These are phyloP conservation scores for Meteorus cinctellus DNA, from an alignment of 2,888 invertebrate species.

Conservation along the genomic window DNA sequence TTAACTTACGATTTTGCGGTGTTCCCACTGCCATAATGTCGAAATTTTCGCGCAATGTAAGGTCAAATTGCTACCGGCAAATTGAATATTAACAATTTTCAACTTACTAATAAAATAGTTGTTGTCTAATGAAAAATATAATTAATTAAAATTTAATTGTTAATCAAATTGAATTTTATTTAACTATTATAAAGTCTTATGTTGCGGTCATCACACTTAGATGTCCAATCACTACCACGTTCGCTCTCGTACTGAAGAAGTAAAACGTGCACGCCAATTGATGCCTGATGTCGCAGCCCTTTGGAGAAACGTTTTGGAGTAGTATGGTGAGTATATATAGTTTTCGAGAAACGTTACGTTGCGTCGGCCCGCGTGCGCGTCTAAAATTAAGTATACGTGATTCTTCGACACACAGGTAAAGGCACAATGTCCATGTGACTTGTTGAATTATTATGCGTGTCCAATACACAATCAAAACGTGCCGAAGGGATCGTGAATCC, in stretches of 20 bases:
- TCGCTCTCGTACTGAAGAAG: not conserved
- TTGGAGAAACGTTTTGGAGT: not conserved
- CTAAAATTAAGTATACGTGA: constrained; percentile 16
- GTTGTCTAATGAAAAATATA: no score
- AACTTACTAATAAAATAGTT: not conserved
- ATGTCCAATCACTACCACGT: not conserved
- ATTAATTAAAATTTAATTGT: no score
- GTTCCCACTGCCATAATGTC: constrained; percentile 7
- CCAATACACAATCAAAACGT: constrained; percentile 22
- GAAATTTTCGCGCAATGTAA: not conserved
- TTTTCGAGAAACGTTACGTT: constrained; percentile 21
- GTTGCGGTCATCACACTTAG: not conserved
- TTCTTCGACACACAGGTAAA: not conserved
- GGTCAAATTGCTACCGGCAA: not conserved
- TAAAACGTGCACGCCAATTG: not conserved
- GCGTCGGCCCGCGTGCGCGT: constrained; percentile 20
- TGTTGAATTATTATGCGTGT: constrained; percentile 43
- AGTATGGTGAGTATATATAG: constrained; percentile 11
- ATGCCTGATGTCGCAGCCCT: not conserved
- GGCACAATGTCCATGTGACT: constrained; percentile 34
- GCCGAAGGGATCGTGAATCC: not conserved
- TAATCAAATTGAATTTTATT: not conserved
- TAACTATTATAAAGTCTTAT: not conserved
- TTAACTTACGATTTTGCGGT: constrained; percentile 8
- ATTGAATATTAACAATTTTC: not conserved